Percentiles rank a stretch among this genome's conserved stretches.
Evolutionary conservation across 2,113 vertebrate genomes (phyloP).

Genomic region (Loxodonta africana): DNA sequence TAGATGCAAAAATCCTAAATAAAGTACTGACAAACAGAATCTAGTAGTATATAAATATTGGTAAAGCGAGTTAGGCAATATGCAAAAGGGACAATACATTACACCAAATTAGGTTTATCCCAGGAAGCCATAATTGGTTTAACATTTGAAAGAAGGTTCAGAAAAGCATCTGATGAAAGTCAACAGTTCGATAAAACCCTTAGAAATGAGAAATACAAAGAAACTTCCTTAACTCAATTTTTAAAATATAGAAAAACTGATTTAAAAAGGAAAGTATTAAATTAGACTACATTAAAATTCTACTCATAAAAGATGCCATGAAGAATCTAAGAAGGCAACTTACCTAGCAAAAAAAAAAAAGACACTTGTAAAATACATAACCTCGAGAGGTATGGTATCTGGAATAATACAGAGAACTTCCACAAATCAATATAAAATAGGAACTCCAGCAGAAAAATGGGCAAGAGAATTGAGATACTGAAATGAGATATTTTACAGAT

Average conservation of each 20-base stretch:
- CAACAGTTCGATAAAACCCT: background rate
- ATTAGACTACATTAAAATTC: background rate
- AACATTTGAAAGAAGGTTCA: background rate
- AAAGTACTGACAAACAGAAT: background rate
- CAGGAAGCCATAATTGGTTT: background rate
- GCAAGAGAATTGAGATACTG: background rate
- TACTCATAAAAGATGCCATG: background rate
- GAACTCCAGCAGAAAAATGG: background rate
- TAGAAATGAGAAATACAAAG: background rate
- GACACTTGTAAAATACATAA: background rate
- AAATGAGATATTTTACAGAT: background rate
- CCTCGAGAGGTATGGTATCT: background rate
- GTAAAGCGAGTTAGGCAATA: background rate
- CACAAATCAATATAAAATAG: background rate
- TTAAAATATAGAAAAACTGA: background rate
- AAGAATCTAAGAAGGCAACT: background rate
- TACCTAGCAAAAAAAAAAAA: background rate
- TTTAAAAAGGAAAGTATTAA: background rate
- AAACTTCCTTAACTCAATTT: constrained; percentile 1
- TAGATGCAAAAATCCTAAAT: background rate
- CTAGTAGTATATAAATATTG: background rate
- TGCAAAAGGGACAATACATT: background rate
- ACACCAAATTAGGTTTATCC: background rate
- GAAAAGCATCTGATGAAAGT: background rate
- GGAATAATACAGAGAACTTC: background rate